Percentiles rank a stretch among this genome's conserved stretches.
Evolutionary conservation across 2,113 vertebrate genomes (phyloP).

Genomic region (Anolis sagrei): DNA sequence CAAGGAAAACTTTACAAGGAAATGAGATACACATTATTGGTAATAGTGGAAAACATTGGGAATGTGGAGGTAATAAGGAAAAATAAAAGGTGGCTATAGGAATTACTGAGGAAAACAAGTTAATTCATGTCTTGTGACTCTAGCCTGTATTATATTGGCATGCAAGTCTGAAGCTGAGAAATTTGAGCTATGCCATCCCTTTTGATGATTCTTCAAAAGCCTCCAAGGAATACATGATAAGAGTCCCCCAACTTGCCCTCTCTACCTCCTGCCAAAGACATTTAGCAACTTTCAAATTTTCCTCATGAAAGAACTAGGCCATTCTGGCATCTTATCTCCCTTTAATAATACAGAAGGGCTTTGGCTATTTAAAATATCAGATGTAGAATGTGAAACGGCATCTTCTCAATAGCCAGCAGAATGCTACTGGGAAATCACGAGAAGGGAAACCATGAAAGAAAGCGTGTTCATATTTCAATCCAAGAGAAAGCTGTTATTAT

Average conservation of each 20-base stretch:
- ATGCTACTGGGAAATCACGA: slow-evolving; percentile 6
- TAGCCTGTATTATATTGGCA: background rate
- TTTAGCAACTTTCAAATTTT: slow-evolving; percentile 47
- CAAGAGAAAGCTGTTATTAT: background rate
- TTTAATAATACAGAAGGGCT: slow-evolving; percentile 46
- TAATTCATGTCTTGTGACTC: background rate
- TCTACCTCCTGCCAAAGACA: background rate
- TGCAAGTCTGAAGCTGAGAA: background rate
- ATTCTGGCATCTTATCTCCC: slow-evolving; percentile 29
- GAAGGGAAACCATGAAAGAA: background rate
- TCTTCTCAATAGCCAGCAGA: background rate
- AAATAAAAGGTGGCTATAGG: background rate
- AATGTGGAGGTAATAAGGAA: background rate
- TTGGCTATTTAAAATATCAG: slow-evolving; percentile 38
- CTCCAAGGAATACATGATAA: background rate
- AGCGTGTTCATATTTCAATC: background rate
- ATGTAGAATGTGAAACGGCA: slow-evolving; percentile 4
- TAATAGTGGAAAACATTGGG: background rate
- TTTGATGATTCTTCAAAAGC: background rate
- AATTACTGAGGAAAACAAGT: background rate
- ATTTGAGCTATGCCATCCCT: background rate
- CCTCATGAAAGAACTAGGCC: slow-evolving; percentile 37
- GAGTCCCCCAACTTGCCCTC: background rate
- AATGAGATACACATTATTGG: background rate
- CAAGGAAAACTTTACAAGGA: background rate